Base-by-base conservation (phyloP, 1,140 invertebrate genomes). In the Bombus terrestris region DNA sequence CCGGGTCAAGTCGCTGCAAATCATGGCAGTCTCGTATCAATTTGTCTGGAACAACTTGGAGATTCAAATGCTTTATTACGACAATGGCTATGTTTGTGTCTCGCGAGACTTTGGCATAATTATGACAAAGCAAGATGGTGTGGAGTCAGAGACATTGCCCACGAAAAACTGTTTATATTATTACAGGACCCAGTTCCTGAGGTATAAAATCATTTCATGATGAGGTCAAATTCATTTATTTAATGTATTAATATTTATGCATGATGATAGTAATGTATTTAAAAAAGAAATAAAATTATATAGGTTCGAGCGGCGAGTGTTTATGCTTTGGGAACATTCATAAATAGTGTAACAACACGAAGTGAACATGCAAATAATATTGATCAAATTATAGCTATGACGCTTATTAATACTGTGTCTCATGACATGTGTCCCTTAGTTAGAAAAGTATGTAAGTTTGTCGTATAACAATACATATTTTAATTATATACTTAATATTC, bases 71-170 rank as follows among this genome's bases (percentile, higher is more conserved):
- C 97, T 72, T 94, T 97, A 74, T 95, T 99, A 35, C 96, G 98
- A 53, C 97, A 98, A 93, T 99, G 99, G 99, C 95, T 99, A 69
- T 98, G 98, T 84, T 97, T 99, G 73, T 98, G 98, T 93, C 96
- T 99, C 74, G 98, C 98, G n/a, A 96, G 98, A 92, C 96, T 99
- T 47, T 99, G 99, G 99, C 97, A 98, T 85, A 97, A 98, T 92
- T 99, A 98, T 94, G 98, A 99, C 92, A 97, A 97, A 92, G 99
- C 99, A 37, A 96, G 98, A 83, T 99, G 99, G 99, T 98, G 98
- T 74, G 99, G 98, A 18, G 99, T 98, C 25, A 96, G 99, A n/a
- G 98, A 99, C 93, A 97, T 97, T 86, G 99, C 99, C 13, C 98
- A 99, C 95, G 99, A 99, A 94, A 99, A 99, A 95, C 96, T 99